Base-by-base conservation (phyloP, 2,797 vertebrate genomes). In the Etheostoma perlongum region DNA sequence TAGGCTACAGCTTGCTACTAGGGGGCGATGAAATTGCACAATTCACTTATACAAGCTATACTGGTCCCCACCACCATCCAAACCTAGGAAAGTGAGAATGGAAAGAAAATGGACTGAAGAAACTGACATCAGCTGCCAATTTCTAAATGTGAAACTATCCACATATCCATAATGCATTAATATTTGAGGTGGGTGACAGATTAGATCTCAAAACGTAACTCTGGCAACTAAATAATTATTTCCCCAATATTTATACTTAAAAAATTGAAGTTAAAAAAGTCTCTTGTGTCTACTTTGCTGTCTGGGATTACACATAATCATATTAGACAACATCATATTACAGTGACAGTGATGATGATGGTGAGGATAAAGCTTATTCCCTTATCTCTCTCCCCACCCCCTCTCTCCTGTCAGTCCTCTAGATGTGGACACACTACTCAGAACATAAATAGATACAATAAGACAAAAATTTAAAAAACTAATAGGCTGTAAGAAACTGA, bases 331-430 rank as follows among this genome's bases (percentile, higher is more conserved):
- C 52, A 49, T 67, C 12, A 70, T 19, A 16, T 58, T 67, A 72
- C 61, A 67, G 62, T 62, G 30, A 72, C 62, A 25, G 55, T 47
- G 70, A 74, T 12, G 58, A 76, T 73, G 62, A 76, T 46, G 67
- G 72, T 68, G 76, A 71, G 73, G 84, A 85, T 77, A 65, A 85
- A 60, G 84, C 79, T 88, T 77, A 80, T 55, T 69, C 44, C 47
- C 78, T 83, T 60, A 78, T 72, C 76, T 49, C 65, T 46, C 36
- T 57, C 76, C 66, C 85, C 80, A 40, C 70, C 82, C 5, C 30
- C 5, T 64, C 63, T 23, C 59, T 51, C 13, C 60, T 53, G 19
- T 10, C 23, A 36, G 30, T 8, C 58, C 12, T 62, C 46, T 44
- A 12, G 49, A 44, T 63, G 40, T 79, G n/a, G 58, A 73, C 36